A percentile compares a stretch with the other conserved stretches of the same genome.
Evolutionary conservation across 1,140 invertebrate species (phyloP).

Genomic region (Mercenaria mercenaria): DNA sequence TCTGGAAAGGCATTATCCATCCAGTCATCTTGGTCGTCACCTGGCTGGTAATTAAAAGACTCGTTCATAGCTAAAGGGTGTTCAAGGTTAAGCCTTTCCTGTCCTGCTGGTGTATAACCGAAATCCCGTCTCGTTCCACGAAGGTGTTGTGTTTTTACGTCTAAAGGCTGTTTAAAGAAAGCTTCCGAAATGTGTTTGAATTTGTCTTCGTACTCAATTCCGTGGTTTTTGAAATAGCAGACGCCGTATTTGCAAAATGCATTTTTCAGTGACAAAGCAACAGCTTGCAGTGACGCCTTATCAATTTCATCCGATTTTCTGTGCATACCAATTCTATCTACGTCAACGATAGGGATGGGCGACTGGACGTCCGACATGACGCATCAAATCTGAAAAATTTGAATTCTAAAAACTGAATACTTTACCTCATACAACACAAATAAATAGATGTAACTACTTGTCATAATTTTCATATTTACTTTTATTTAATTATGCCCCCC

Average conservation of each 20-base stretch:
- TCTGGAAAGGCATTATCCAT: slow-evolving; percentile 18
- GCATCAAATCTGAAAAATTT: too few species aligned
- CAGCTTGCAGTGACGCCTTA: background rate
- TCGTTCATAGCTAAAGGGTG: slow-evolving; percentile 47
- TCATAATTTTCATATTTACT: too few species aligned
- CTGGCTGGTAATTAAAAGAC: slow-evolving; percentile 44
- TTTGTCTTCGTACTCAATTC: slow-evolving; percentile 35
- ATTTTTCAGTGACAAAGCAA: slow-evolving; percentile 35
- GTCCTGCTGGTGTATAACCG: slow-evolving; percentile 56
- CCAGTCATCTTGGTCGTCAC: background rate
- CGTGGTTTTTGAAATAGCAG: slow-evolving; percentile 69
- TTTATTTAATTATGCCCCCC: too few species aligned
- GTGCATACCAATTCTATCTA: background rate
- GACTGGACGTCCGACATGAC: background rate
- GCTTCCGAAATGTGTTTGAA: slow-evolving; percentile 38
- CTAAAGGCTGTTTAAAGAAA: slow-evolving; percentile 56
- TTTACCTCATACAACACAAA: too few species aligned
- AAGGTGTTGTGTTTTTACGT: slow-evolving; percentile 55
- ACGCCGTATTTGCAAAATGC: slow-evolving; percentile 58
- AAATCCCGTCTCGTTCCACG: slow-evolving; percentile 29
- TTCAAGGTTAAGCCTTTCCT: slow-evolving; percentile 44
- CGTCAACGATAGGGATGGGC: slow-evolving; percentile 20
- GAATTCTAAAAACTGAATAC: too few species aligned
- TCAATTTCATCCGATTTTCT: background rate
- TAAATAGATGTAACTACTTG: background rate